Percentiles rank a stretch among this genome's conserved stretches.
Evolutionary conservation across 1,140 invertebrate species (phyloP).

Genomic region (Myzus persicae): DNA sequence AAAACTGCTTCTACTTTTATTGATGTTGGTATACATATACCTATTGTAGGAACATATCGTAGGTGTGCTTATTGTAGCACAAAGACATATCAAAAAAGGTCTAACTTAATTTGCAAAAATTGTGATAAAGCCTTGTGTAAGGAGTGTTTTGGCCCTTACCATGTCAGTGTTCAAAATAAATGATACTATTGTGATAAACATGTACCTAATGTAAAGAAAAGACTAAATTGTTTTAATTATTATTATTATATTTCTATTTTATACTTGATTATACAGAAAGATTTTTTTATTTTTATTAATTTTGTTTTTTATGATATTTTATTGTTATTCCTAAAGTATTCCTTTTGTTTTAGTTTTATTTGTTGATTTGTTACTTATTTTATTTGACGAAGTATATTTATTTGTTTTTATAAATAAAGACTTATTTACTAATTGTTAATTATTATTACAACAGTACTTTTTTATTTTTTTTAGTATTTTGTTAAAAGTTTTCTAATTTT

Average conservation of each 20-base stretch:
- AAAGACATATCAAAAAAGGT: background rate
- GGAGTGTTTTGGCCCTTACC: background rate
- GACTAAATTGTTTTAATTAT: background rate
- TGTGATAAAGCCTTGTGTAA: background rate
- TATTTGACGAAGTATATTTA: too few relatives aligned
- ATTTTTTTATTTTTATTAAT: background rate
- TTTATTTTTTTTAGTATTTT: background rate
- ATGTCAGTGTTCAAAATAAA: background rate
- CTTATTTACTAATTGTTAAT: too few relatives aligned
- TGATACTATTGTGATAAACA: background rate
- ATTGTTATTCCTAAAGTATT: background rate
- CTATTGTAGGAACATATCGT: background rate
- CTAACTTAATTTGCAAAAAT: background rate
- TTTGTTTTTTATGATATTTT: background rate
- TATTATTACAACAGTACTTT: background rate
- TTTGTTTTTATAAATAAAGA: too few relatives aligned
- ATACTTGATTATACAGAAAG: background rate
- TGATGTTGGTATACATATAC: background rate
- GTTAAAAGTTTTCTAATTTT: background rate
- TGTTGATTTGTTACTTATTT: too few relatives aligned
- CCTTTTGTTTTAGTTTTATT: too few relatives aligned
- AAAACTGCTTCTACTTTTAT: background rate
- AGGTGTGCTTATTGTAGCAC: conserved; percentile 6
- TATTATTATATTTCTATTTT: conserved; percentile 8
- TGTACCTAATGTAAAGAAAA: background rate